A percentile compares a stretch with the other conserved stretches of the same genome.
These are phyloP conservation scores for Stictonetta naevosa DNA, from an alignment of 2,113 vertebrate species.

Conservation along the genomic window DNA sequence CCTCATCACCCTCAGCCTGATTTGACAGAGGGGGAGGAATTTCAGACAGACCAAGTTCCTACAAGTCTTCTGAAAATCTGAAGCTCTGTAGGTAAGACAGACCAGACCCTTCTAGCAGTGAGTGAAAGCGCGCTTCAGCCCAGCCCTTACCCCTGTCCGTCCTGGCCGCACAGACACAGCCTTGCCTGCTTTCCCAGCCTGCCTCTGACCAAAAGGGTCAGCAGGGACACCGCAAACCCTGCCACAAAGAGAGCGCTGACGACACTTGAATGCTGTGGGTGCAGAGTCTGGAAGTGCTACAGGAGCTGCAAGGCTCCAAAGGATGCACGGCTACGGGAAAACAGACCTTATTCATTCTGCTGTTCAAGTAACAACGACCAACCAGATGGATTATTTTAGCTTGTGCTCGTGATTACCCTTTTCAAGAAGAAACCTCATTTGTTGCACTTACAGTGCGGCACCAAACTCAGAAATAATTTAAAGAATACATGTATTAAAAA, in stretches of 20 bases:
- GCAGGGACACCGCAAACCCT: background rate
- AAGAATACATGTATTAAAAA: too few relatives aligned
- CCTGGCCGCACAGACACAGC: background rate
- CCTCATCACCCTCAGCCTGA: accelerated
- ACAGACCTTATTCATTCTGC: too few relatives aligned
- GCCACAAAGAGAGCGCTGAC: background rate
- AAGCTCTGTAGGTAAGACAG: background rate
- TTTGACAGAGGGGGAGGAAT: background rate
- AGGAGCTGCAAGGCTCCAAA: background rate
- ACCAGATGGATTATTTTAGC: background rate
- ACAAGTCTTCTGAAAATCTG: background rate
- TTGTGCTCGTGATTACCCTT: background rate
- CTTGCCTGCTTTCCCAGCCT: background rate
- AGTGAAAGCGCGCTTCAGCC: background rate
- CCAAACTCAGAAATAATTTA: background rate
- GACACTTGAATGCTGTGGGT: background rate
- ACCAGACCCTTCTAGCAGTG: background rate
- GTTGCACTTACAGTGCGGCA: background rate
- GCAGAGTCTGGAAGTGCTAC: background rate
- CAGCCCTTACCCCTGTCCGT: background rate
- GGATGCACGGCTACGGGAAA: accelerated
- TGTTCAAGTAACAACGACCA: background rate
- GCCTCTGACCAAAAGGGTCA: background rate
- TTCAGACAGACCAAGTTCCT: accelerated
- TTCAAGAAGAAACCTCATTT: background rate